Base-by-base conservation (phyloP, 1,140 invertebrate genomes). In the Formica exsecta region DNA sequence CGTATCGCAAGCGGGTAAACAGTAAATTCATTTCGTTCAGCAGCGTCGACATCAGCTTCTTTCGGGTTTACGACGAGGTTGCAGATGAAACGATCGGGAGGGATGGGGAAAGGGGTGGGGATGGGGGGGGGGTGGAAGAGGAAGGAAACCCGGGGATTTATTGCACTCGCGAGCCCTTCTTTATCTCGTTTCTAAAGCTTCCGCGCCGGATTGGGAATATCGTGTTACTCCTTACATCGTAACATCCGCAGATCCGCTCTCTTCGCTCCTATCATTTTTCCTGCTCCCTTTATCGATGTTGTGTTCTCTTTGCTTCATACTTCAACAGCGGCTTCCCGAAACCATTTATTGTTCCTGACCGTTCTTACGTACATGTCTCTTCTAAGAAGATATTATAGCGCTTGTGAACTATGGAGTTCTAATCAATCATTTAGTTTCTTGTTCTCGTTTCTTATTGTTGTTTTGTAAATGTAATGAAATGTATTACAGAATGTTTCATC, bases 1-100 rank as follows among this genome's bases (percentile, higher is more conserved):
- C 62, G 22, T 61, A 86, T 86, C 64, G 68, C 59, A 74, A 44
- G 62, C 71, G 87, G 64, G 88, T 91, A 92, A 92, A 93, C 90
- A 91, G 85, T 90, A 90, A 91, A 92, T 92, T 91, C 90, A 93
- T 93, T 93, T 93, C 91, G 89, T 92, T 92, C 89, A 62, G 36
- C 62, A 61, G 44, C 71, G 65, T 36, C 38, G 86, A 86, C 57
- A 87, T 61, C 25, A 70, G 57, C 71, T 71, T 70, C 71, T 38
- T 77, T 77, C 41, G 44, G 13, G 44, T 77, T 85, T 64, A 41
- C 85, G 70, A 44, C 54, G 59, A 73, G 25, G 29, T 25, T 61
- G 80, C 54, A 19, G 65, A 71, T 68, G 66, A 81, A 51, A 84
- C 22, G 64, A 51, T 51, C 48, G 48, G 48, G 48, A 51, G 19